These are phyloP conservation scores for Antrozous pallidus DNA, from an alignment of 2,797 vertebrate genomes.

Conservation along the genomic window DNA sequence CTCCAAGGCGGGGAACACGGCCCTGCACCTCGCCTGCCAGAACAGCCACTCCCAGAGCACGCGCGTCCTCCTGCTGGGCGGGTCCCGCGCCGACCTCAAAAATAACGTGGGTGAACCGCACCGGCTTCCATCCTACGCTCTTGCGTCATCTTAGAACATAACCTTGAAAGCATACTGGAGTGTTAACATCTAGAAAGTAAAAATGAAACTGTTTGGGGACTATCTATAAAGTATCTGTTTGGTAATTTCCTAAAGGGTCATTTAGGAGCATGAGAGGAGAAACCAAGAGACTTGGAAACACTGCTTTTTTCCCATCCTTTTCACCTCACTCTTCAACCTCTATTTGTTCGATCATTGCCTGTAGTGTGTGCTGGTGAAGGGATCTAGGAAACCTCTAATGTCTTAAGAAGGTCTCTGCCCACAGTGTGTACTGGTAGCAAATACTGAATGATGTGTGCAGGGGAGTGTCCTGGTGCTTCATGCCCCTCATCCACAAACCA, in stretches of 20 bases:
- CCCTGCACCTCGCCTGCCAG: slow-evolving; percentile 96
- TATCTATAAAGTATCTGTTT: neutral
- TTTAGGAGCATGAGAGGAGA: neutral
- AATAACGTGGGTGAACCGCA: slow-evolving; percentile 88
- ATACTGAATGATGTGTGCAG: accelerated
- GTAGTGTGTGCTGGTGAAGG: neutral
- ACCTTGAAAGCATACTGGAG: neutral
- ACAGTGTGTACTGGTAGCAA: neutral
- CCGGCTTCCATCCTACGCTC: neutral
- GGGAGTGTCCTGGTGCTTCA: neutral
- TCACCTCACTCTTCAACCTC: neutral
- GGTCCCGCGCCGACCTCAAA: slow-evolving; percentile 93
- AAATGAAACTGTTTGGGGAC: neutral
- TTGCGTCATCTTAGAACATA: neutral
- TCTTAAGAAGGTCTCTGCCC: neutral
- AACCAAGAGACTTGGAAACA: neutral
- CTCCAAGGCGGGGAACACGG: slow-evolving; percentile 93
- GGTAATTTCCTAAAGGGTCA: neutral
- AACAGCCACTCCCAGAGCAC: slow-evolving; percentile 94
- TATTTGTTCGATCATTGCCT: neutral
- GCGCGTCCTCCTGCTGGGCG: slow-evolving; percentile 92
- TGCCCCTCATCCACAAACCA: accelerated
- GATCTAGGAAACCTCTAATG: neutral
- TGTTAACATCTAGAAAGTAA: neutral
- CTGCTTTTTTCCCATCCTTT: neutral